Conservation (phyloP, 1,140 invertebrate genomes). For the Neodiprion fabricii region DNA sequence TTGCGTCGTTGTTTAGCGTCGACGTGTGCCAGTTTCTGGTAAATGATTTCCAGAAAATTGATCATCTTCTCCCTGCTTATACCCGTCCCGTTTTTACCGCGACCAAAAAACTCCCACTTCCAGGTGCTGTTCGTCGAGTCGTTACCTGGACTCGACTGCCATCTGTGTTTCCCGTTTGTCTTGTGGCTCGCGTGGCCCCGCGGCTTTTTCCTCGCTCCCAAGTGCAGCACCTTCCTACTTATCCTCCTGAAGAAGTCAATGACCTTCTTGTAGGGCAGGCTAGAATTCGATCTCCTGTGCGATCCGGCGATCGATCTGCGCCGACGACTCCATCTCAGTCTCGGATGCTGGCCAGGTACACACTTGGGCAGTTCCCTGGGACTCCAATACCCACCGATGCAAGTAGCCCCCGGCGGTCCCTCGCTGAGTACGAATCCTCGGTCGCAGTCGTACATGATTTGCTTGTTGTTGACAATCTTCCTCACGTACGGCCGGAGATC, state of each 20-base stretch:
- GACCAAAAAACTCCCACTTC: neutral
- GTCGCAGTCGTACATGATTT: slow-evolving; percentile 96
- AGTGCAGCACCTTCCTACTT: slow-evolving; percentile 54
- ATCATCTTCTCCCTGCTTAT: slow-evolving; percentile 51
- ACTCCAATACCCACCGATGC: slow-evolving; percentile 88
- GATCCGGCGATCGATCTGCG: slow-evolving; percentile 64
- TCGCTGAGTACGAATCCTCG: slow-evolving; percentile 86
- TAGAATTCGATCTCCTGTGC: slow-evolving; percentile 34
- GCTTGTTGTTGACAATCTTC: slow-evolving; percentile 90
- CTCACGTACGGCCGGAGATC: slow-evolving; percentile 96
- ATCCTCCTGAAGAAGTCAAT: slow-evolving; percentile 59
- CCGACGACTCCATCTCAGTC: slow-evolving; percentile 78
- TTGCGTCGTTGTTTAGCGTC: slow-evolving; percentile 48
- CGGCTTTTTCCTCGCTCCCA: slow-evolving; percentile 52
- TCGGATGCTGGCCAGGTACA: slow-evolving; percentile 81
- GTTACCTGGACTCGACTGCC: slow-evolving; percentile 42
- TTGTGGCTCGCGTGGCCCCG: slow-evolving; percentile 27
- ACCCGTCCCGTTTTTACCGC: neutral
- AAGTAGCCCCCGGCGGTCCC: slow-evolving; percentile 92
- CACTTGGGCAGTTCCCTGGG: slow-evolving; percentile 79
- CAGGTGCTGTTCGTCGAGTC: neutral
- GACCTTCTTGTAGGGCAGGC: slow-evolving; percentile 45
- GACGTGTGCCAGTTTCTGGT: slow-evolving; percentile 54
- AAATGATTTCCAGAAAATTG: slow-evolving; percentile 54
- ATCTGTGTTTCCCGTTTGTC: slow-evolving; percentile 29